Conservation (phyloP, 2,888 invertebrate genomes). For the Malacosoma neustria region DNA sequence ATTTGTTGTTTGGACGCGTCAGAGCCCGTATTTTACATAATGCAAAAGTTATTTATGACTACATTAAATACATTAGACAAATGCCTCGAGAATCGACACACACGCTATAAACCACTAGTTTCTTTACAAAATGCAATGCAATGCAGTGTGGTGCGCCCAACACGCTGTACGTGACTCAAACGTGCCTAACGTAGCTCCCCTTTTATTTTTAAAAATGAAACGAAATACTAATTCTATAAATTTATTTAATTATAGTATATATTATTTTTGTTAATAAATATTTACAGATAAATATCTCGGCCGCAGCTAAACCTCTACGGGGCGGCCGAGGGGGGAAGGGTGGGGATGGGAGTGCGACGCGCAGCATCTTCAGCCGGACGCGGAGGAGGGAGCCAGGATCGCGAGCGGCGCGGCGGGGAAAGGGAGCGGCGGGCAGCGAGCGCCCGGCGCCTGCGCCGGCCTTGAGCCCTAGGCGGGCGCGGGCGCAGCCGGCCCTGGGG, state of each 20-base stretch:
- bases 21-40: too few species aligned
- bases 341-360: slow-evolving; percentile 4
- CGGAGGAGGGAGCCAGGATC: not conserved
- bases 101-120: too few species aligned
- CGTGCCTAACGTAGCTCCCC: not conserved
- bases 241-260: slow-evolving; percentile 12
- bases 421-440: slow-evolving; percentile 33
- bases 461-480: slow-evolving; percentile 64
- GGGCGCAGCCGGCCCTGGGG: slow-evolving; percentile 15
- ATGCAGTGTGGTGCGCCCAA: too few species aligned
- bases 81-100: too few species aligned
- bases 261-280: not conserved
- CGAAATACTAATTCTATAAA: slow-evolving; percentile 4
- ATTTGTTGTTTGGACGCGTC: too few species aligned
- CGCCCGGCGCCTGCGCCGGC: slow-evolving; percentile 44
- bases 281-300: not conserved
- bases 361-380: not conserved
- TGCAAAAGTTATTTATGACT: too few species aligned
- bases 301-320: slow-evolving; percentile 7
- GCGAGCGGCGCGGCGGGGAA: slow-evolving; percentile 1
- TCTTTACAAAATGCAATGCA: too few species aligned
- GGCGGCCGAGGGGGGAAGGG: not conserved
- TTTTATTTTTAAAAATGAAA: slow-evolving; percentile 3
- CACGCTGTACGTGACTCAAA: too few species aligned
- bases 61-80: too few species aligned